Conservation (phyloP, 2,113 vertebrate genomes). For the Halichoeres trimaculatus region DNA sequence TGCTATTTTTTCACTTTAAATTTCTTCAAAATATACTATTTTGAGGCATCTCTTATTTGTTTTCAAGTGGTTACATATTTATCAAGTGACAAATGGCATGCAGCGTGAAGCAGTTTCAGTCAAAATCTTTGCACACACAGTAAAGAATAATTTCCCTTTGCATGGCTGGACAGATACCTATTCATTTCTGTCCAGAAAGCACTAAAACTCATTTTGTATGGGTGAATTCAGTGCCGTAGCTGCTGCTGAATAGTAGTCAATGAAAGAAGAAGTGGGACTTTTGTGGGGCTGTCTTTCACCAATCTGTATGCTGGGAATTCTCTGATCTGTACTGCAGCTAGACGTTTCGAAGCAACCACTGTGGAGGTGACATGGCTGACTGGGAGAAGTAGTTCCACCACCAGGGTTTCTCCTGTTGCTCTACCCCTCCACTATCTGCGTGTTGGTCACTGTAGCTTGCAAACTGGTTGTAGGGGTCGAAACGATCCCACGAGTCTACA, state of each 20-base stretch:
- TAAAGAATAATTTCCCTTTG: constrained; percentile 16
- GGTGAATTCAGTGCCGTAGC: constrained; percentile 30
- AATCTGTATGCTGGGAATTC: constrained; percentile 4
- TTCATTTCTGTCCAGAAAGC: constrained; percentile 37
- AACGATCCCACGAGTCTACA: constrained; percentile 75
- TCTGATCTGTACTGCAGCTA: constrained; percentile 43
- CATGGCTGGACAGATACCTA: neutral
- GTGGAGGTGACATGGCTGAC: constrained; percentile 85
- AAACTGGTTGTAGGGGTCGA: constrained; percentile 85
- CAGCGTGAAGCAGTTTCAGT: constrained; percentile 29
- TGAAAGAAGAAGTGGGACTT: constrained; percentile 17
- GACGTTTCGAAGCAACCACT: constrained; percentile 91
- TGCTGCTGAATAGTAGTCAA: constrained; percentile 3
- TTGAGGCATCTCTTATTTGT: neutral
- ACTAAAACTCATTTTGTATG: constrained; percentile 14
- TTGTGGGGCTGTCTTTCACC: constrained; percentile 7
- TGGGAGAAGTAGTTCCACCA: constrained; percentile 97
- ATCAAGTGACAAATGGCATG: neutral
- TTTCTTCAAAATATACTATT: too few relatives aligned
- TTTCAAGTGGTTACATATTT: constrained; percentile 9
- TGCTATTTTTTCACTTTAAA: neutral
- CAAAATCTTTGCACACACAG: constrained; percentile 6
- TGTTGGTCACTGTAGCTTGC: constrained; percentile 74
- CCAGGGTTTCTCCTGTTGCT: constrained; percentile 90
- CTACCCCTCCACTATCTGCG: constrained; percentile 58